Conservation (phyloP, 2,797 vertebrate species). For the Aythya fuligula region DNA sequence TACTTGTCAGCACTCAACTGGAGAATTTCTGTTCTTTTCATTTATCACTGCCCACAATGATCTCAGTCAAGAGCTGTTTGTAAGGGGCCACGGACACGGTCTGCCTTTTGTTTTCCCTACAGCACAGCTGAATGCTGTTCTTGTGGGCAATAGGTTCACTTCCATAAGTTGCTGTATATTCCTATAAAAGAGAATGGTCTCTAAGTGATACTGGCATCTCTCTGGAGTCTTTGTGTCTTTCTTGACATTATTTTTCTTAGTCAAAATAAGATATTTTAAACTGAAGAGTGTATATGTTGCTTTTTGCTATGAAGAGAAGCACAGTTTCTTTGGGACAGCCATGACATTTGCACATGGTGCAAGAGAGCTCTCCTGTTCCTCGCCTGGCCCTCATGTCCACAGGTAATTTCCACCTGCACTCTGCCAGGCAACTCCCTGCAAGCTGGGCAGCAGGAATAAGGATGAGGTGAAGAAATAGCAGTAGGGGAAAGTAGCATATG, state of each 20-base stretch:
- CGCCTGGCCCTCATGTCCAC: not conserved
- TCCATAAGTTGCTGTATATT: not conserved
- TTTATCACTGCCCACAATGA: not conserved
- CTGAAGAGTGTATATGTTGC: not conserved
- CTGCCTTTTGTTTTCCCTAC: not conserved
- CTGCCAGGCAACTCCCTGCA: not conserved
- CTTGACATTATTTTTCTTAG: not conserved
- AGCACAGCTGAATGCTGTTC: not conserved
- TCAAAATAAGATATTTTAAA: not conserved
- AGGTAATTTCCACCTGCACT: not conserved
- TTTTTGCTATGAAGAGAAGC: not conserved
- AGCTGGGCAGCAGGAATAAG: not conserved
- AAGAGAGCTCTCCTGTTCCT: not conserved
- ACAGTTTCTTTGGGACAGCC: not conserved
- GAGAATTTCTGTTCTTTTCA: not conserved
- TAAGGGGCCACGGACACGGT: not conserved
- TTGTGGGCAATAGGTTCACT: not conserved
- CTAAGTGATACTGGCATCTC: not conserved
- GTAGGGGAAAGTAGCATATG: not conserved
- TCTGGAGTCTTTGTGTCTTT: not conserved
- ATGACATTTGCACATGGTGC: not conserved
- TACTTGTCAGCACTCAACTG: not conserved
- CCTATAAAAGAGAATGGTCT: not conserved
- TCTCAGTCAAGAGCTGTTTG: not conserved
- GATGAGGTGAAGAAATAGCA: not conserved